These are phyloP conservation scores for Eristalis pertinax DNA, from an alignment of 2,888 invertebrate species.

Conservation along the genomic window DNA sequence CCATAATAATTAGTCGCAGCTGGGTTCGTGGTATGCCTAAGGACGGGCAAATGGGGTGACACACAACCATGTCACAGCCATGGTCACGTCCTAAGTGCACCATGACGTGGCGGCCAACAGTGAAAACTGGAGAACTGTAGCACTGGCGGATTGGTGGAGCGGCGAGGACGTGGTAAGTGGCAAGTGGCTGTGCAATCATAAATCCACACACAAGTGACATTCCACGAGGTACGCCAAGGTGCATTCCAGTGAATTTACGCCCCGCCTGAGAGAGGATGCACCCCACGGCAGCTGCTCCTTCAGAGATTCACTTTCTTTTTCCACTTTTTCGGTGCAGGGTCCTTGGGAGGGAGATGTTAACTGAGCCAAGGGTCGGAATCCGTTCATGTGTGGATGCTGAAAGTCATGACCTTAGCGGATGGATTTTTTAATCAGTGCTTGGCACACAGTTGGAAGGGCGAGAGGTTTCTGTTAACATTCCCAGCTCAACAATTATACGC, in stretches of 20 bases:
- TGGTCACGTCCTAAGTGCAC: neutral
- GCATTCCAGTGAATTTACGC: neutral
- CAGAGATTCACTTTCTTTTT: neutral
- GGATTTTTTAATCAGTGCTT: constrained; percentile 30
- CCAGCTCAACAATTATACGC: constrained; percentile 46
- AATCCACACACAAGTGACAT: constrained; percentile 12
- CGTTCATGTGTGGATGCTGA: constrained; percentile 21
- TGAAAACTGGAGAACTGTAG: neutral
- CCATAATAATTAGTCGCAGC: constrained; percentile 57
- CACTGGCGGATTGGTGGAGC: too few relatives aligned
- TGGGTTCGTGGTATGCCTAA: neutral
- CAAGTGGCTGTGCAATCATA: constrained; percentile 36
- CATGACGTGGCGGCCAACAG: neutral
- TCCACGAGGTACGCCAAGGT: neutral
- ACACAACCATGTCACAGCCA: constrained; percentile 35
- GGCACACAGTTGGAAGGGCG: neutral
- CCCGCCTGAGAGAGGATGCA: neutral
- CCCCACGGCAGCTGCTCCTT: neutral
- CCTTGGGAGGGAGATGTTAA: neutral
- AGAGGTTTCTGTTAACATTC: constrained; percentile 1
- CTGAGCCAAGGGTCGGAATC: constrained; percentile 5
- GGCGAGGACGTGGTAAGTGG: neutral
- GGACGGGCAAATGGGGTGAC: neutral
- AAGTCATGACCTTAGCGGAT: neutral
- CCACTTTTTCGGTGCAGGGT: too few relatives aligned